Conservation (phyloP, 2,888 invertebrate genomes). For the Ormyrus labotus region DNA sequence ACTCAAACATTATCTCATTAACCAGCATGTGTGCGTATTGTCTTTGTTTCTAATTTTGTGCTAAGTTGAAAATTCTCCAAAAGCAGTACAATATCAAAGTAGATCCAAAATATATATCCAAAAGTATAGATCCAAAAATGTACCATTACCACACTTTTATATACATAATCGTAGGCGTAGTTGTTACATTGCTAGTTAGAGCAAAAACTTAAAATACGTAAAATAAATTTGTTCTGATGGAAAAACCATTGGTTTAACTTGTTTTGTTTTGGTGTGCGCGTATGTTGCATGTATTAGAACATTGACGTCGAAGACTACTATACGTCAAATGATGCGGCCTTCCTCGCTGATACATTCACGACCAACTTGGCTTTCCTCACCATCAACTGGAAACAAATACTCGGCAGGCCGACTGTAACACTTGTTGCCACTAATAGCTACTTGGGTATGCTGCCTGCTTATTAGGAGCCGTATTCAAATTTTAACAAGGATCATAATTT, state of each 20-base stretch:
- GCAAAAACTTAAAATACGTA: slow-evolving; percentile 2
- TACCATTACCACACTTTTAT: background rate
- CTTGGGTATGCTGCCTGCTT: slow-evolving; percentile 82
- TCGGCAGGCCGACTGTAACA: slow-evolving; percentile 96
- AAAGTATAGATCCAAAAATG: background rate
- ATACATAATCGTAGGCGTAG: background rate
- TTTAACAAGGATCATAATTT: background rate
- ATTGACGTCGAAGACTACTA: slow-evolving; percentile 96
- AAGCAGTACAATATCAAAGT: slow-evolving; percentile 4
- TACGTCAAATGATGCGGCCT: slow-evolving; percentile 95
- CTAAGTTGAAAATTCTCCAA: slow-evolving; percentile 22
- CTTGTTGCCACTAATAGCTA: slow-evolving; percentile 90
- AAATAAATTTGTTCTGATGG: too few species aligned
- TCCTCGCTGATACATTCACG: slow-evolving; percentile 95
- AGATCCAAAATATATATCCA: too few species aligned
- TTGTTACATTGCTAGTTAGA: background rate
- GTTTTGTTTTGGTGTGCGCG: slow-evolving; percentile 67
- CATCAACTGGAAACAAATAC: slow-evolving; percentile 97
- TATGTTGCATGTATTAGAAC: slow-evolving; percentile 81
- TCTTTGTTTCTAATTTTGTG: slow-evolving; percentile 34
- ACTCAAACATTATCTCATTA: slow-evolving; percentile 36
- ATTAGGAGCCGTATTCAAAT: slow-evolving; percentile 21
- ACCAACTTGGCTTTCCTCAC: slow-evolving; percentile 96
- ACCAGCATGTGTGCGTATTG: slow-evolving; percentile 66
- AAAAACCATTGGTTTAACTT: slow-evolving; percentile 49